These are phyloP conservation scores for Metalampra italica DNA, from an alignment of 2,888 invertebrate genomes.

Conservation along the genomic window DNA sequence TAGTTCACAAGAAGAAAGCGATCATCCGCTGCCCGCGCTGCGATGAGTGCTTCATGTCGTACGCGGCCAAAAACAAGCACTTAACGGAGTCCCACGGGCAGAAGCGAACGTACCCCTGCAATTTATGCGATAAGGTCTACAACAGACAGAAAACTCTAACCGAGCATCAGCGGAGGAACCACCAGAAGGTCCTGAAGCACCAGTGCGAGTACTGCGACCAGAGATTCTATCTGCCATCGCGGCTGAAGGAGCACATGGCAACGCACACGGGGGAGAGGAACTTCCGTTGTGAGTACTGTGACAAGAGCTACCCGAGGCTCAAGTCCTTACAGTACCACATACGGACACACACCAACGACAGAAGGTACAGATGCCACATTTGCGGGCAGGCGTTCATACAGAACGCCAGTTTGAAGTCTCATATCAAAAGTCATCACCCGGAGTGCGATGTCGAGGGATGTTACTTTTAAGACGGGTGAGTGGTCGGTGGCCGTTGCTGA, in stretches of 20 bases:
- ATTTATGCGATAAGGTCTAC: conserved; percentile 68
- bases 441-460: conserved; percentile 64
- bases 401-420: conserved; percentile 78
- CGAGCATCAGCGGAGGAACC: conserved; percentile 63
- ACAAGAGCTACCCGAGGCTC: conserved; percentile 78
- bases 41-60: conserved; percentile 69
- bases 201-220: conserved; percentile 77
- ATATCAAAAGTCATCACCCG: conserved; percentile 78
- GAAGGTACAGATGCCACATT: conserved; percentile 74
- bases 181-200: conserved; percentile 67
- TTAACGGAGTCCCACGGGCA: conserved; percentile 66
- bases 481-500: neutral
- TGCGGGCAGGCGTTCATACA: conserved; percentile 80
- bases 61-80: conserved; percentile 63
- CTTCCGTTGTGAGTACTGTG: conserved; percentile 78
- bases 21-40: conserved; percentile 64
- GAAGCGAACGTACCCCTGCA: conserved; percentile 63
- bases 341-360: conserved; percentile 78
- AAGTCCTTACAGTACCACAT: conserved; percentile 80
- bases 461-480: conserved; percentile 35
- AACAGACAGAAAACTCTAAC: conserved; percentile 64
- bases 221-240: conserved; percentile 66
- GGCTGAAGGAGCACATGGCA: conserved; percentile 71
- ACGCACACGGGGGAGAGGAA: conserved; percentile 76
- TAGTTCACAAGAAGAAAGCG: conserved; percentile 66